phyloP scores from a whole-genome alignment of 1,140 invertebrate genomes.

The Latrodectus geometricus region DNA sequence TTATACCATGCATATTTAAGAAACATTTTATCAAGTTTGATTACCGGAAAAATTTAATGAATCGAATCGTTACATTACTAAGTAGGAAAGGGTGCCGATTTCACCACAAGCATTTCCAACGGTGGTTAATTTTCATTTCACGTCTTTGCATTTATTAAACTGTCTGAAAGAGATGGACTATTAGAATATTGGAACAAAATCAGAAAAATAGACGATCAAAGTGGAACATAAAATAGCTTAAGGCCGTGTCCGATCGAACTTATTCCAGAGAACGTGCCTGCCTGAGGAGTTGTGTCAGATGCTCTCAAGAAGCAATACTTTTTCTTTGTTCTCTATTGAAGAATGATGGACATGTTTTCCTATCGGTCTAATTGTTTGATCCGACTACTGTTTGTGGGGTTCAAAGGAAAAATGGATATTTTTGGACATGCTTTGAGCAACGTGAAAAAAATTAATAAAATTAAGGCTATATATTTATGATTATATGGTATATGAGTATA shows the following conservation, averaged over 20 bases:
- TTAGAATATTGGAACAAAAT: background rate
- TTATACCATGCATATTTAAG: too few species aligned
- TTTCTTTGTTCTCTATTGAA: conserved; percentile 29
- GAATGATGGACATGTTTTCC: conserved; percentile 44
- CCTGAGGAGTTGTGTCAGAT: conserved; percentile 30
- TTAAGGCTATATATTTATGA: too few species aligned
- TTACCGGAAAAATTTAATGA: too few species aligned
- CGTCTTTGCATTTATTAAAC: background rate
- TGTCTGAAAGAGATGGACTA: too few species aligned
- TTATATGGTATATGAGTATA: too few species aligned
- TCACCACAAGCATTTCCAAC: too few species aligned
- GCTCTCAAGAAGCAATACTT: conserved; percentile 8
- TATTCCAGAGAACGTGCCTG: conserved; percentile 25
- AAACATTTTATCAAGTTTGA: too few species aligned
- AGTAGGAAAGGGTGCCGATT: too few species aligned
- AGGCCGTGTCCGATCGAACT: conserved; percentile 46
- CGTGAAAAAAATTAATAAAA: too few species aligned
- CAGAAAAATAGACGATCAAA: background rate
- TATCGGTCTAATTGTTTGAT: conserved; percentile 14
- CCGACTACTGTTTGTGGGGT: background rate
- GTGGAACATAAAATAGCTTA: conserved; percentile 30
- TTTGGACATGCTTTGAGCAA: background rate
- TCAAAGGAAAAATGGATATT: background rate
- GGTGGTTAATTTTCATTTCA: background rate
- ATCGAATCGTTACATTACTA: too few species aligned